Base-by-base conservation (phyloP, 2,888 invertebrate genomes). In the Stenurella melanura region DNA sequence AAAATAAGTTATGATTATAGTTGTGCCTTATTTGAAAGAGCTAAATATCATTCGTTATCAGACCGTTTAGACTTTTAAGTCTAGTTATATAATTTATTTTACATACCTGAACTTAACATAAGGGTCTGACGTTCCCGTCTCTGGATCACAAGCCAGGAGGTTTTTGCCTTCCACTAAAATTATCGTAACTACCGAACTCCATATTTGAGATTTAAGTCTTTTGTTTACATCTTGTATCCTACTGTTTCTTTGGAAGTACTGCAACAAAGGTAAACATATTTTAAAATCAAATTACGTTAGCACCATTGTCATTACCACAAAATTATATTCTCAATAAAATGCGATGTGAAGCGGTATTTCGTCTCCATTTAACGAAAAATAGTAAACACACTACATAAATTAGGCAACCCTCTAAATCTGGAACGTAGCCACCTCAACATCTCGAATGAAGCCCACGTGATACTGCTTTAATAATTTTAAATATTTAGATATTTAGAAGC, bases 131-230 rank as follows among this genome's bases (percentile, higher is more conserved):
- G 96, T 93, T 81, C 97, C 95, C n/a, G 93, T 93, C 86, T 97
- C 97, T 83, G 96, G 92, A 87, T 97, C 96, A 93, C 96, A 95
- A 0, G 96, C 94, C 1, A 95, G 93, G 75, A 99, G 92, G 88
- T 97, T 96, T 90, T 95, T 96, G 12, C 97, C 98, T 90, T 99
- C 98, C 26, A 99, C 96, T 81, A 99, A 91, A n/a, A 98, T 95
- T 83, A 99, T 96, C 77, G 98, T 99, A 54, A 99, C 98, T 75
- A 98, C 97, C 2, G 97, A 97, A 88, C 96, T 97, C 98, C 98
- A 99, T 88, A 98, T 96, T 90, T 98, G 98, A 34, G 96, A 97
- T 90, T 98, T 98, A 72, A 97, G 90, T 78, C 95, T 92, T 87
- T 95, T 94, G 87, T 95, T 96, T 74, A 95, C 94, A 87, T 97